A percentile compares a stretch with the other conserved stretches of the same genome.
Conservation (phyloP, 2,797 vertebrate species). For the Octomys mimax region DNA sequence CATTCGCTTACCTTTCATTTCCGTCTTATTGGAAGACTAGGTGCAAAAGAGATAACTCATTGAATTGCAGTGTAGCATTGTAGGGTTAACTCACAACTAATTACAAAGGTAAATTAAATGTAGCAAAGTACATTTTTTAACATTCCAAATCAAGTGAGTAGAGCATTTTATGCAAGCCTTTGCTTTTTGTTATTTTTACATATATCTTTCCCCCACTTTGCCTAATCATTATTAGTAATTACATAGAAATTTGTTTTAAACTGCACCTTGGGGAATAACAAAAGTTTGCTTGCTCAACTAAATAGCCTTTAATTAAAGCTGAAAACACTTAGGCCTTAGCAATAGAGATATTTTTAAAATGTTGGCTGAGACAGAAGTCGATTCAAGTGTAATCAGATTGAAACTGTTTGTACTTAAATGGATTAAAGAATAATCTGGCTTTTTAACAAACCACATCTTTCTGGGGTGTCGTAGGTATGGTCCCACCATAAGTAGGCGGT, state of each 20-base stretch:
- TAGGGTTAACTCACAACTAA: neutral
- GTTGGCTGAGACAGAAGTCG: conserved; percentile 26
- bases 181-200: neutral
- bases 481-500: neutral
- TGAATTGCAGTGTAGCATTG: neutral
- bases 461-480: neutral
- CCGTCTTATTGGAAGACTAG: neutral
- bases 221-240: conserved; percentile 56
- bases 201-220: neutral
- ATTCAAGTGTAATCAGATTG: neutral
- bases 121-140: neutral
- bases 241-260: conserved; percentile 53
- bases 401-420: conserved; percentile 1
- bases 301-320: conserved; percentile 73
- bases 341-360: neutral
- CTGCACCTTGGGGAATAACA: conserved; percentile 44
- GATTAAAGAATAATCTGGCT: neutral
- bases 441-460: neutral
- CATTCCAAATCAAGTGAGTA: neutral
- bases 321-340: neutral
- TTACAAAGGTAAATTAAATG: neutral
- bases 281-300: conserved; percentile 57
- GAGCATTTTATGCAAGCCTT: neutral
- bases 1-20: neutral
- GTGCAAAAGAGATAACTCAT: neutral